Conservation (phyloP, 2,888 invertebrate genomes). For the Aromia moschata region DNA sequence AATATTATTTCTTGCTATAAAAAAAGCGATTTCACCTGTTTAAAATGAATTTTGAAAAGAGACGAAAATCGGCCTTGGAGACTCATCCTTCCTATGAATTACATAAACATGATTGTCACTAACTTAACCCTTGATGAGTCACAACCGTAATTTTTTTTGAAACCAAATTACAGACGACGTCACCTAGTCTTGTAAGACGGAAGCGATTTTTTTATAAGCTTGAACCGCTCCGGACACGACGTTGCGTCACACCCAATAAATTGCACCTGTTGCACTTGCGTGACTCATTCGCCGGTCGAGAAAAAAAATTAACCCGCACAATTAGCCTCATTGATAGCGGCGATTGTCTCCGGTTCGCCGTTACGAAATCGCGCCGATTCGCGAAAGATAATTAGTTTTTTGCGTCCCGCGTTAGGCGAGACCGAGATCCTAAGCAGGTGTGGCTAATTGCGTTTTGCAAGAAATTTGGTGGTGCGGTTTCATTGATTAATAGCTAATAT, state of each 20-base stretch:
- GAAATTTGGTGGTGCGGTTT: not conserved
- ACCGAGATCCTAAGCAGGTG: not conserved
- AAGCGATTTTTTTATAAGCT: not conserved
- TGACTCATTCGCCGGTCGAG: not conserved
- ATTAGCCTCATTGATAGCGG: not conserved
- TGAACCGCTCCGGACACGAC: not conserved
- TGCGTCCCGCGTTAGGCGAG: not conserved
- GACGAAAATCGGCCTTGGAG: too few species aligned
- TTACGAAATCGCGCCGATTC: not conserved
- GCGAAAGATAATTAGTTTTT: not conserved
- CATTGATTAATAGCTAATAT: not conserved
- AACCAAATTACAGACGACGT: too few species aligned
- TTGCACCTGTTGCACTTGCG: not conserved
- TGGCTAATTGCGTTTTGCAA: not conserved
- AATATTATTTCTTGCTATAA: too few species aligned
- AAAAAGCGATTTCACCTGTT: too few species aligned
- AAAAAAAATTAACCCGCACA: not conserved
- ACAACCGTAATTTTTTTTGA: too few species aligned
- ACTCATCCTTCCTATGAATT: too few species aligned
- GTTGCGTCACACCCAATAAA: too few species aligned
- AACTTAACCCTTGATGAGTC: too few species aligned
- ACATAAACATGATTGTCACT: too few species aligned
- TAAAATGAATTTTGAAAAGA: too few species aligned
- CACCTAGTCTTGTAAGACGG: not conserved
- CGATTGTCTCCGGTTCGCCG: not conserved